Evolutionary conservation across 2,888 invertebrate genomes (phyloP), one percentile per base, ranked within the genome.

Genomic region (Chouioia cunea): DNA sequence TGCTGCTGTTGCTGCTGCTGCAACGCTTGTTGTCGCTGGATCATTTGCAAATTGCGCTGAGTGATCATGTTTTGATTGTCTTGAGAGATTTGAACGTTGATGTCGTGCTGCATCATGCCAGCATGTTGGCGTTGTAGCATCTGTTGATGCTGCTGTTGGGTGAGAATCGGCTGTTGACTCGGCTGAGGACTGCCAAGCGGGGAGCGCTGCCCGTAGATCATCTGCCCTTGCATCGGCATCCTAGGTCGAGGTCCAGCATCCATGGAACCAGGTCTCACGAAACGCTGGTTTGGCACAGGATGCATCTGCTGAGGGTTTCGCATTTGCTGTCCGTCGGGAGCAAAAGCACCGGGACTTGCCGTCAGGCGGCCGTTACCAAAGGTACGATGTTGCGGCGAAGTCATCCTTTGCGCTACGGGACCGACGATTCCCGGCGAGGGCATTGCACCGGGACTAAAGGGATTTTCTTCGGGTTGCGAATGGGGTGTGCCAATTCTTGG

Each of bases 1-100:
- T 95, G 94, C 87, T 96, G 88, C n/a, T 85, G 82, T 68, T 88
- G 89, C n/a, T 84, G 85, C 50, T 89, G 87, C 69, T 86, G 87
- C 59, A 71, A 18, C 54, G 82, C 76, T 60, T 83, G 82, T 70
- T 83, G 83, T 43, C 79, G 78, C 43, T 82, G 82, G 4, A 74
- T 78, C 70, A 80, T 76, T 69, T 78, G 77, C 58, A 76, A 58
- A 62, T 72, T 47, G 43, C 71, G 77, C 27, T 81, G 81, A 22
- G 73, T 76, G 15, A 81, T 76, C 2, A 77, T 65, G 43, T 76
- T 80, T 57, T 80, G 80, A n/a, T 76, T 78, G 6, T 80, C 81
- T 68, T 78, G 78, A 12, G 77, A 71, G 0, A 75, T 69, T 4
- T 56, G 6, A 18, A 70, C 54, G 14, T 63, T 69, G 4, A 72